phyloP scores from a whole-genome alignment of 64 coral and sea anemone species.

The Actinia equina region DNA sequence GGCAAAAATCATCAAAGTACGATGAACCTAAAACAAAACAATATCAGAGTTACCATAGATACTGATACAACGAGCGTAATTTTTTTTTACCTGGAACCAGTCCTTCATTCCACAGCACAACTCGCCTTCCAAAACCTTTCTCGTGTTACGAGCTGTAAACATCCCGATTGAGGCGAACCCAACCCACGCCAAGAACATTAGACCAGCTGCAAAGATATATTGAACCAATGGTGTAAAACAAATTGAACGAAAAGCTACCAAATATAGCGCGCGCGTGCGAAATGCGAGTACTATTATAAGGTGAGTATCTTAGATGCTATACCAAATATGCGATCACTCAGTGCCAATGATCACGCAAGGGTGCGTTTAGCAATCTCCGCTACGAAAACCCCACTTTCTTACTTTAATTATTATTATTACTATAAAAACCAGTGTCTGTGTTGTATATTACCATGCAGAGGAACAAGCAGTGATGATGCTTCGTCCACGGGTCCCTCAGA shows the following conservation, averaged over 20 bases:
- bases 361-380: too few relatives aligned
- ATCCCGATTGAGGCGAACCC: conserved; percentile 75
- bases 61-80: too few relatives aligned
- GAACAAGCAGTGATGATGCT: neutral
- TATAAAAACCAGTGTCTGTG: too few relatives aligned
- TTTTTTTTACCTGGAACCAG: conserved; percentile 95
- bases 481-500: neutral
- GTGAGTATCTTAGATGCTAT: too few relatives aligned
- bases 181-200: conserved; percentile 82
- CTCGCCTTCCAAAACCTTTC: conserved; percentile 34
- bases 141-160: conserved; percentile 79
- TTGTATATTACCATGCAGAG: neutral
- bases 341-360: too few relatives aligned
- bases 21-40: conserved; percentile 26
- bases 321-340: too few relatives aligned
- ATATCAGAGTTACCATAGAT: too few relatives aligned
- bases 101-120: conserved; percentile 32
- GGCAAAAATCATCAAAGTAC: conserved; percentile 19
- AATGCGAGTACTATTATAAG: too few relatives aligned
- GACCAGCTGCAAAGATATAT: neutral
- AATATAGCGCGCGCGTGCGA: too few relatives aligned
- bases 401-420: too few relatives aligned
- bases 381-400: too few relatives aligned
- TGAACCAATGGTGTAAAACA: neutral
- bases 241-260: neutral